Conservation (phyloP, 2,113 vertebrate species). For the Hippocampus guttulatus region DNA sequence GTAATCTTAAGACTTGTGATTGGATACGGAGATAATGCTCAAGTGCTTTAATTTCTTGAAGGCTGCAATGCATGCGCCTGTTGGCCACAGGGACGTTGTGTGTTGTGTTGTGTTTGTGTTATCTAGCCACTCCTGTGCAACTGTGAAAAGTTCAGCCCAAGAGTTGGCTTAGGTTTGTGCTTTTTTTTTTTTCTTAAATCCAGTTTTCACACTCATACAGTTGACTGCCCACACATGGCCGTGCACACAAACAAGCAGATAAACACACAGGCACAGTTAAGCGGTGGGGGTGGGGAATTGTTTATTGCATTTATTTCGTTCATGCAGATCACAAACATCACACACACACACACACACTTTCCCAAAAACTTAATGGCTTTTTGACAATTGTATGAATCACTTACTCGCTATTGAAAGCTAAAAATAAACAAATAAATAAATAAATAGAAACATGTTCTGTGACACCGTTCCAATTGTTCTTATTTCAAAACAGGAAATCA, state of each 20-base stretch:
- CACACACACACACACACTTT: too few relatives aligned
- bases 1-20: constrained; percentile 63
- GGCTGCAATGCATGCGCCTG: constrained; percentile 34
- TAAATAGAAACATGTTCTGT: too few relatives aligned
- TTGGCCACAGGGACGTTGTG: constrained; percentile 26
- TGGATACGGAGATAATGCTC: constrained; percentile 62
- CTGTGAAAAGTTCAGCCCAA: constrained; percentile 38
- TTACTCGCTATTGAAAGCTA: too few relatives aligned
- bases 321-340: neutral
- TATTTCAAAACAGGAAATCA: constrained; percentile 1
- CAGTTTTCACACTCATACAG: constrained; percentile 16
- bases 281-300: neutral
- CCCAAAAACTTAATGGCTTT: too few relatives aligned
- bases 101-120: constrained; percentile 8
- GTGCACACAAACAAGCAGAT: constrained; percentile 2
- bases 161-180: constrained; percentile 26
- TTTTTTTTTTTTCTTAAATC: constrained; percentile 10
- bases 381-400: too few relatives aligned
- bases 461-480: too few relatives aligned
- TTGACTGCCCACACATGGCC: neutral
- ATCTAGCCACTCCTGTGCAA: neutral
- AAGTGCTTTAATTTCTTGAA: constrained; percentile 62
- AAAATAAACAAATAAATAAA: too few relatives aligned
- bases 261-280: neutral
- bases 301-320: too few relatives aligned